These are phyloP conservation scores for Condylura cristata DNA, from an alignment of 2,113 vertebrate genomes.

Conservation along the genomic window DNA sequence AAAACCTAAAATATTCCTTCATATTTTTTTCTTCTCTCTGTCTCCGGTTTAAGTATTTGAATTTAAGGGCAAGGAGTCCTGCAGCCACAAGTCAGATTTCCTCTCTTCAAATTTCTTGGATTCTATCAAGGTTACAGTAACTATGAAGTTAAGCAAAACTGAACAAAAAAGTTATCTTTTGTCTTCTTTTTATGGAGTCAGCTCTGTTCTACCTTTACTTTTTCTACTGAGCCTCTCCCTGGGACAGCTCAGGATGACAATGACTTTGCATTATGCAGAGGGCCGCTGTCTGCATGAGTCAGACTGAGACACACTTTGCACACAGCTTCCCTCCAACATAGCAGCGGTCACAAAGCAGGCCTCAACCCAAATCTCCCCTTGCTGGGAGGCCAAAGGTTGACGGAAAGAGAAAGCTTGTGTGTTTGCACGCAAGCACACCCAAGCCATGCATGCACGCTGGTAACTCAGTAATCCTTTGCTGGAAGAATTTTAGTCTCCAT, in stretches of 20 bases:
- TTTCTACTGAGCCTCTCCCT: conserved; percentile 11
- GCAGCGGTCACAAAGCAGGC: background rate
- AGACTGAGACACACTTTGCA: background rate
- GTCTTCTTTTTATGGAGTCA: background rate
- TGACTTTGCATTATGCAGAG: conserved; percentile 29
- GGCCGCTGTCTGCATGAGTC: conserved; percentile 45
- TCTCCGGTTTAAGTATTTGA: background rate
- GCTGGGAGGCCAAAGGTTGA: background rate
- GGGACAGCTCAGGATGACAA: background rate
- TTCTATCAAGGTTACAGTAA: background rate
- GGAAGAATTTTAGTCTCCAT: background rate
- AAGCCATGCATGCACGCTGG: background rate
- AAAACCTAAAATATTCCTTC: background rate
- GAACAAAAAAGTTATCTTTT: background rate
- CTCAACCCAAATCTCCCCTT: background rate
- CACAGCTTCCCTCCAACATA: background rate
- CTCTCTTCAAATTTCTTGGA: background rate
- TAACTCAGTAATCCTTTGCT: background rate
- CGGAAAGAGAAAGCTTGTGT: background rate
- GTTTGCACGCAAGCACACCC: background rate
- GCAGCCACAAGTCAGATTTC: background rate
- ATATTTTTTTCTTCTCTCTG: background rate
- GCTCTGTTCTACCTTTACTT: background rate
- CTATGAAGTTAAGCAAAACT: background rate
- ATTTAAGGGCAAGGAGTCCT: background rate